Evolutionary conservation across 2,797 vertebrate genomes (phyloP).

Genomic region (Valencia hispanica): DNA sequence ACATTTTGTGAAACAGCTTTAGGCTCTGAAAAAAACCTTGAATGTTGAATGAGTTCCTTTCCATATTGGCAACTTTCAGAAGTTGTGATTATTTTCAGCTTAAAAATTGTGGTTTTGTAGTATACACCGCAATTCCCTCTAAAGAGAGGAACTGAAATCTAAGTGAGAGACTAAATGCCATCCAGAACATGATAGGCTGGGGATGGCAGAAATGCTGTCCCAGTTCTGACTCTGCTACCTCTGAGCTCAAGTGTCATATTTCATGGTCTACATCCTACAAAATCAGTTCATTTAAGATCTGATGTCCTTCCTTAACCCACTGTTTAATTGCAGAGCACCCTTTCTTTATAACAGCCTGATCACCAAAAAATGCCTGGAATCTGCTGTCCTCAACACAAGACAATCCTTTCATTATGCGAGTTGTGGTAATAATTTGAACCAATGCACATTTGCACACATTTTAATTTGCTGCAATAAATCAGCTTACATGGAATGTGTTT

Average conservation of each 20-base stretch:
- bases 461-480: conserved; percentile 66
- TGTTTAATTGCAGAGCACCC: conserved; percentile 35
- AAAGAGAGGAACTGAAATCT: conserved; percentile 65
- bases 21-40: conserved; percentile 61
- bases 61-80: conserved; percentile 59
- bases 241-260: conserved; percentile 46
- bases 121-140: conserved; percentile 29
- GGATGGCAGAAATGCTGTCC: conserved; percentile 67
- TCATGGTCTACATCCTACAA: conserved; percentile 34
- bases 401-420: conserved; percentile 70
- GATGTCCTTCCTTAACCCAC: conserved; percentile 22
- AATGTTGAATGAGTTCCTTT: conserved; percentile 58
- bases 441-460: conserved; percentile 49
- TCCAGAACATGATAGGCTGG: conserved; percentile 43
- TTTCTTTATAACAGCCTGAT: conserved; percentile 59
- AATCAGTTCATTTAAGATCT: conserved; percentile 46
- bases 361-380: conserved; percentile 75
- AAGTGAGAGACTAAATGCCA: conserved; percentile 31
- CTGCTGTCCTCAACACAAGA: conserved; percentile 55
- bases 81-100: conserved; percentile 69
- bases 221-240: conserved; percentile 42
- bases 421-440: conserved; percentile 57
- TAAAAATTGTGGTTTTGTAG: conserved; percentile 60
- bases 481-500: conserved; percentile 35
- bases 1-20: conserved; percentile 50